Percentiles rank a stretch among this genome's conserved stretches.
phyloP scores from a whole-genome alignment of 2,888 invertebrate species.

The Uloborus plumipes region DNA sequence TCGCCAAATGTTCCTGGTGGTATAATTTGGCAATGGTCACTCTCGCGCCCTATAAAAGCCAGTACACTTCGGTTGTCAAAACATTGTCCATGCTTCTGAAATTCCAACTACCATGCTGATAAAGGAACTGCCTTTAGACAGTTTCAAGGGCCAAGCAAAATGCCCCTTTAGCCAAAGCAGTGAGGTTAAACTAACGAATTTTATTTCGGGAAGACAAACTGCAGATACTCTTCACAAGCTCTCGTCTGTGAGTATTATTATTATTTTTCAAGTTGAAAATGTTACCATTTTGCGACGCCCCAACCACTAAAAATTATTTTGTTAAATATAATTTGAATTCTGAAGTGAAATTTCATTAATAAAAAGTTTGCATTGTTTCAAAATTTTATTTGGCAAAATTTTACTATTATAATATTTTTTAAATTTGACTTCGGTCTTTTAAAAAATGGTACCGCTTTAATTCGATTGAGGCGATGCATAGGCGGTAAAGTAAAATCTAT shows the following conservation, averaged over 20 bases:
- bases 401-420: no score
- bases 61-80: no score
- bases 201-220: constrained; percentile 54
- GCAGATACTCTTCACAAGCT: constrained; percentile 39
- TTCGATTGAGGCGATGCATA: no score
- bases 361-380: no score
- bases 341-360: background rate
- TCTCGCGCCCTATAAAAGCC: no score
- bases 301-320: background rate
- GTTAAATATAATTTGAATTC: background rate
- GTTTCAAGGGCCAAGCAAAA: background rate
- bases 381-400: no score
- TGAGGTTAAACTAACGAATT: constrained; percentile 58
- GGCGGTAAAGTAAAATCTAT: no score
- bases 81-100: no score
- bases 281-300: background rate
- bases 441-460: no score
- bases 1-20: no score
- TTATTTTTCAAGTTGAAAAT: background rate
- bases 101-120: background rate
- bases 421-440: no score
- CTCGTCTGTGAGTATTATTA: constrained; percentile 21
- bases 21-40: no score
- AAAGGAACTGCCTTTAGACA: constrained; percentile 5
- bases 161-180: constrained; percentile 23